phyloP scores from a whole-genome alignment of 1,140 invertebrate genomes.

The Drosophila arizonae region DNA sequence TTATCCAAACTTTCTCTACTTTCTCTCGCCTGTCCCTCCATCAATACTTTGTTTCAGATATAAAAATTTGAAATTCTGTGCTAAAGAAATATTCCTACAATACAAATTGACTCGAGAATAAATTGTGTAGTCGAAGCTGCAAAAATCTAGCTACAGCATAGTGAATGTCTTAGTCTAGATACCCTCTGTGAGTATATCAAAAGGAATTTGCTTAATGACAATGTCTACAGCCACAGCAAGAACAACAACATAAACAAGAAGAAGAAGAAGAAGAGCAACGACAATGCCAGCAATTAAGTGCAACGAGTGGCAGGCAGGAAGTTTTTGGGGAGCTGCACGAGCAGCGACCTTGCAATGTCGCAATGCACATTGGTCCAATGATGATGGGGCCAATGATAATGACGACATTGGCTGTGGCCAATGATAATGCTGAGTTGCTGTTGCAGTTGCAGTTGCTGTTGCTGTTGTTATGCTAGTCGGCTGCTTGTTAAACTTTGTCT shows the following conservation, averaged over 20 bases:
- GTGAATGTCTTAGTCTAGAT: background rate
- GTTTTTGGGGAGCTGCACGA: slow-evolving; percentile 57
- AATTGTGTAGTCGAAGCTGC: too few relatives aligned
- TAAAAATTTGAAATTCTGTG: too few relatives aligned
- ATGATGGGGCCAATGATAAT: slow-evolving; percentile 5
- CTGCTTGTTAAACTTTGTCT: slow-evolving; percentile 67
- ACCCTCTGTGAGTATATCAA: background rate
- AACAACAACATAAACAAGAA: slow-evolving; percentile 49
- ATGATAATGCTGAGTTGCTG: too few relatives aligned
- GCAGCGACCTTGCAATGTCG: slow-evolving; percentile 74
- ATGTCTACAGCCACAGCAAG: slow-evolving; percentile 15
- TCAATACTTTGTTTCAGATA: too few relatives aligned
- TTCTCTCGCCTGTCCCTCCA: too few relatives aligned
- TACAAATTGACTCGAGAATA: too few relatives aligned
- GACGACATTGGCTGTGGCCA: background rate
- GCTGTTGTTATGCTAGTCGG: slow-evolving; percentile 5
- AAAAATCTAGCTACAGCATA: too few relatives aligned
- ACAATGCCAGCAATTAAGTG: slow-evolving; percentile 66
- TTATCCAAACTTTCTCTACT: too few relatives aligned
- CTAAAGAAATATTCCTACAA: too few relatives aligned
- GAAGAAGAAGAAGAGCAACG: slow-evolving; percentile 17
- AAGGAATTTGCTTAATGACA: slow-evolving; percentile 69
- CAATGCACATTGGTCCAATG: slow-evolving; percentile 27
- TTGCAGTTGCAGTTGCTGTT: background rate
- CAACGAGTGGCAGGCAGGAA: slow-evolving; percentile 66